These are phyloP conservation scores for Larimichthys polyactis DNA, from an alignment of 2,113 vertebrate species.

Conservation along the genomic window DNA sequence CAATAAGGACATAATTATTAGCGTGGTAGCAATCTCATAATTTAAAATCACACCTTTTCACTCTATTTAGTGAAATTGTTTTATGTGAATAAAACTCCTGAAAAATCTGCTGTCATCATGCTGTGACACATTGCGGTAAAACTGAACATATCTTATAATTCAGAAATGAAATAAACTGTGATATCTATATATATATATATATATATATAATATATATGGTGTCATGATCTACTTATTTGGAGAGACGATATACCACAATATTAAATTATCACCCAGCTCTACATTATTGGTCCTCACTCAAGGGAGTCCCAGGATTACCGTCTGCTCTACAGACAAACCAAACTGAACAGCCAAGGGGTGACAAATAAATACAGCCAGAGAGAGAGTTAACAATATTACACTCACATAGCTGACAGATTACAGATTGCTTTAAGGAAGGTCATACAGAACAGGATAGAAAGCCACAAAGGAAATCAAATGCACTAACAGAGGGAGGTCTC, in stretches of 20 bases:
- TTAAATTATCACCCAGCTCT: constrained; percentile 22
- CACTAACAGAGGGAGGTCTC: constrained; percentile 53
- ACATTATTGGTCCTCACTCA: constrained; percentile 19
- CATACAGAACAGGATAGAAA: constrained; percentile 57
- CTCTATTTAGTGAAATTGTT: background rate
- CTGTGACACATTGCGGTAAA: background rate
- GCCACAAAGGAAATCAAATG: constrained; percentile 70
- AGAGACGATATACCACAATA: background rate
- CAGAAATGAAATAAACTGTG: background rate
- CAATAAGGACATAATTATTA: background rate
- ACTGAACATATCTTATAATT: background rate
- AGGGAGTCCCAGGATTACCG: constrained; percentile 22
- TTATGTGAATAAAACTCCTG: background rate
- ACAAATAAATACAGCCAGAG: constrained; percentile 35
- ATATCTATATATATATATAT: background rate
- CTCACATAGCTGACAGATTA: constrained; percentile 54
- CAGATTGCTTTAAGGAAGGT: constrained; percentile 55
- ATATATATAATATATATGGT: background rate
- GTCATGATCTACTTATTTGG: constrained; percentile 3
- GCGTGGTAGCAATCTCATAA: background rate
- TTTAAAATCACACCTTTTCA: background rate
- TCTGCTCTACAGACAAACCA: constrained; percentile 17
- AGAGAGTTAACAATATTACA: constrained; percentile 44
- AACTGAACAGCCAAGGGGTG: constrained; percentile 35
- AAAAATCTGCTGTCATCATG: background rate